These are phyloP conservation scores for Acipenser ruthenus DNA, from an alignment of 2,797 vertebrate genomes.

Conservation along the genomic window DNA sequence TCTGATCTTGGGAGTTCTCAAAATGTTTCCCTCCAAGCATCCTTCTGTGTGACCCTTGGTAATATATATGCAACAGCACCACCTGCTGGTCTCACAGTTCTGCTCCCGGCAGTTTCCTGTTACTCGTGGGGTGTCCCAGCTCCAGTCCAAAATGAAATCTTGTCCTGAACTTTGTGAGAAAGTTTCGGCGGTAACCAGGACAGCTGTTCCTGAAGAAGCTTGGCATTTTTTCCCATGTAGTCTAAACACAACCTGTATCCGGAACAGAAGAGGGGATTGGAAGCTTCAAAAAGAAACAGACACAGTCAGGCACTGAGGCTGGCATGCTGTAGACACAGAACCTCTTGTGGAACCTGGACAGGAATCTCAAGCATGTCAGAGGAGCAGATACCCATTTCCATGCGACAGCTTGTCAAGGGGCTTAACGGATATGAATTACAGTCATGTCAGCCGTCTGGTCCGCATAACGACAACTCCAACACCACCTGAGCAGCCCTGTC, in stretches of 20 bases:
- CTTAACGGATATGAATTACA: conserved; percentile 4
- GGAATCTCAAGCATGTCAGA: not conserved
- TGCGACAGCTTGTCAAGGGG: conserved; percentile 18
- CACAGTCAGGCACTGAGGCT: not conserved
- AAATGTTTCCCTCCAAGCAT: too few species aligned
- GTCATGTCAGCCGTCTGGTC: not conserved
- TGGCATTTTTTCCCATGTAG: conserved; percentile 73
- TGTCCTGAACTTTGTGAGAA: conserved; percentile 62
- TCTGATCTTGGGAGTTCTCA: too few species aligned
- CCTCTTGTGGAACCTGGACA: conserved; percentile 11
- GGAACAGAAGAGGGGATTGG: conserved; percentile 2
- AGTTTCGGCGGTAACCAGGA: conserved; percentile 71
- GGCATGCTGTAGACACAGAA: conserved; percentile 1
- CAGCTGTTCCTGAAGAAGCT: conserved; percentile 62
- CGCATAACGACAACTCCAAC: not conserved
- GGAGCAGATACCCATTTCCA: conserved; percentile 1
- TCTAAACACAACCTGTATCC: conserved; percentile 76
- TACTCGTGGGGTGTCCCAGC: conserved; percentile 34
- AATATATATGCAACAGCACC: too few species aligned
- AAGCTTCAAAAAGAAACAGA: not conserved
- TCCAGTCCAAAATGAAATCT: conserved; percentile 78
- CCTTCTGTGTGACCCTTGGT: too few species aligned
- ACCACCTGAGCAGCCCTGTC: not conserved
- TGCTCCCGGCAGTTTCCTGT: too few species aligned
- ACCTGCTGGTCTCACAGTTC: too few species aligned